A percentile compares a stretch with the other conserved stretches of the same genome.
Conservation (phyloP, 1,140 invertebrate species). For the Cydia fagiglandana region DNA sequence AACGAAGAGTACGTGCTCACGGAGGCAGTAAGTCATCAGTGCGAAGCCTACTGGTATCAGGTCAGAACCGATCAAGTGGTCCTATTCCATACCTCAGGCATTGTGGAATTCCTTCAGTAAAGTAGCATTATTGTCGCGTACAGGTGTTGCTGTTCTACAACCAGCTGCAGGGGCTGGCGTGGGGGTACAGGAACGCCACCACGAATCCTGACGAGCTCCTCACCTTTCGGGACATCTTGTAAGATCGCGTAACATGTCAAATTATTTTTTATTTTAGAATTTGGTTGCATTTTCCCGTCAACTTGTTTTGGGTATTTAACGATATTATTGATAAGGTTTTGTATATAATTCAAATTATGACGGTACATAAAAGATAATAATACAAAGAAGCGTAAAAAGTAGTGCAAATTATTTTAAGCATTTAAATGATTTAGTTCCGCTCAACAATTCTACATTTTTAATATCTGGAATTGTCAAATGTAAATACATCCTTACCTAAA, state of each 20-base stretch:
- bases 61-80: constrained; percentile 50
- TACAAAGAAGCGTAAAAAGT: no score
- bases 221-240: constrained; percentile 64
- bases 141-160: constrained; percentile 65
- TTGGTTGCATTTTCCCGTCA: no score
- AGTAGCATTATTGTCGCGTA: constrained; percentile 7
- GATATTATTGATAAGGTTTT: no score
- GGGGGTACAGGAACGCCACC: constrained; percentile 66
- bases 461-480: no score
- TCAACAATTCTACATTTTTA: no score
- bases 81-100: neutral
- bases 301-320: no score
- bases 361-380: no score
- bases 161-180: constrained; percentile 66
- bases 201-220: constrained; percentile 55
- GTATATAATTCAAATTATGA: no score
- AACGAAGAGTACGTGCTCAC: constrained; percentile 78
- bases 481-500: no score
- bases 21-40: constrained; percentile 65
- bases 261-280: no score
- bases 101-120: neutral
- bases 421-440: no score
- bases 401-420: no score
- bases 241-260: constrained; percentile 32
- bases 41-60: constrained; percentile 82